Evolutionary conservation across 2,113 vertebrate genomes (phyloP).

Genomic region (Ramphastos sulfuratus): DNA sequence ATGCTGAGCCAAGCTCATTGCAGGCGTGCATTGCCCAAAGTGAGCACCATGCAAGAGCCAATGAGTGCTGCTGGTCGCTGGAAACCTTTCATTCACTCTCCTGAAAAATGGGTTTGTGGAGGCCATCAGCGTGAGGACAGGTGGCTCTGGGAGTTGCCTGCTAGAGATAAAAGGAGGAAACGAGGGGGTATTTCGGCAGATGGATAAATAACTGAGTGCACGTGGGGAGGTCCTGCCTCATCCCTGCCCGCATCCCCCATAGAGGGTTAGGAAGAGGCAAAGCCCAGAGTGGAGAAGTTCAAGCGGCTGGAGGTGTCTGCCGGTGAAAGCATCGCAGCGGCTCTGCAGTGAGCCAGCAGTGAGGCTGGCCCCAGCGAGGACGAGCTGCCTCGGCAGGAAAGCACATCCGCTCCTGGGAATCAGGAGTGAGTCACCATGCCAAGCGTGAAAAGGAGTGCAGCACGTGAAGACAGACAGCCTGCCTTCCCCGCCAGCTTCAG

Average conservation of each 20-base stretch:
- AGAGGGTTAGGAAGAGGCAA: rapidly evolving
- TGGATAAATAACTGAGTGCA: rapidly evolving
- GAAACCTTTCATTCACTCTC: background rate
- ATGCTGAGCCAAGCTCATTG: rapidly evolving
- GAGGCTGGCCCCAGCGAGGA: background rate
- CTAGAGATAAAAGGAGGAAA: background rate
- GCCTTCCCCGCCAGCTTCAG: background rate
- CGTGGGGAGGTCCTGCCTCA: rapidly evolving
- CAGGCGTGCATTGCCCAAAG: background rate
- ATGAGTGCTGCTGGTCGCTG: background rate
- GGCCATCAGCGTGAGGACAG: background rate
- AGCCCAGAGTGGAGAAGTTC: background rate
- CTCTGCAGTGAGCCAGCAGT: background rate
- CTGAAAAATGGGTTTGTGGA: background rate
- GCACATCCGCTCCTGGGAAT: background rate
- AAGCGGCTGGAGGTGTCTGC: background rate
- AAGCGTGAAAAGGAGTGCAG: background rate
- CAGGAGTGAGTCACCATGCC: background rate
- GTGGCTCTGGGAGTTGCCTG: background rate
- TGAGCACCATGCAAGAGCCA: background rate
- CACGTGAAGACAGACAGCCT: background rate
- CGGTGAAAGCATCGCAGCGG: background rate
- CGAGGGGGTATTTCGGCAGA: background rate
- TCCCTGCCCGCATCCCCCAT: background rate
- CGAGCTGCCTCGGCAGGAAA: background rate